Conservation (phyloP, 2,113 vertebrate genomes). For the Thymallus thymallus region DNA sequence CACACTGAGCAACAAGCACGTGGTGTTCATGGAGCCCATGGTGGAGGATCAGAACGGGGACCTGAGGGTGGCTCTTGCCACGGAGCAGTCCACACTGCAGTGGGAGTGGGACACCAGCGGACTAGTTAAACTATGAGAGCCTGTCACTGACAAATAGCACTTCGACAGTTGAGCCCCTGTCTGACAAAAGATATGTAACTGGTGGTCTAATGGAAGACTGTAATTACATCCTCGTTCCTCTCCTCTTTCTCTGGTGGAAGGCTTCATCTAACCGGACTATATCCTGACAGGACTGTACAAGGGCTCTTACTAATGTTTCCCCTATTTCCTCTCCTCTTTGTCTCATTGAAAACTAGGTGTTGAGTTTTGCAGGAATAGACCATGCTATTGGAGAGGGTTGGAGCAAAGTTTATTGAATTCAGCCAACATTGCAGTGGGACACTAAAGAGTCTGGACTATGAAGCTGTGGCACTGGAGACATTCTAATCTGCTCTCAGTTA, state of each 20-base stretch:
- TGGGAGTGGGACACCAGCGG: slow-evolving; percentile 68
- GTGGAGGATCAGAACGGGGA: slow-evolving; percentile 76
- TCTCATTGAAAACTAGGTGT: background rate
- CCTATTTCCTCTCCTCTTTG: background rate
- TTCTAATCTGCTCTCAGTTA: background rate
- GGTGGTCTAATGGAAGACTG: too few relatives aligned
- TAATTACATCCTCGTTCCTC: too few relatives aligned
- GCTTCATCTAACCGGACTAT: background rate
- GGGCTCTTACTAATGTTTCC: background rate
- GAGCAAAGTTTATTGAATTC: background rate
- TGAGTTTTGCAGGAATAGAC: background rate
- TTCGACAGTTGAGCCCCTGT: background rate
- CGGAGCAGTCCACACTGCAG: slow-evolving; percentile 52
- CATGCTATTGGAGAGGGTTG: background rate
- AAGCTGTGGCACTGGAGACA: background rate
- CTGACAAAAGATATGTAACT: background rate
- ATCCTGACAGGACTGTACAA: background rate
- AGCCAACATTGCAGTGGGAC: background rate
- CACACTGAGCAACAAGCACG: slow-evolving; percentile 73
- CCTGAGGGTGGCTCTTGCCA: slow-evolving; percentile 64
- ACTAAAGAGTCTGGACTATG: too few relatives aligned
- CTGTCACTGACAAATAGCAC: background rate
- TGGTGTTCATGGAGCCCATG: slow-evolving; percentile 86
- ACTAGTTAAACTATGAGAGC: slow-evolving; percentile 52
- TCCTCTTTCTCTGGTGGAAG: too few relatives aligned